Evolutionary conservation across 2,113 vertebrate species (phyloP), one percentile per base, ranked within the genome.

Genomic region (Galeopterus variegatus): DNA sequence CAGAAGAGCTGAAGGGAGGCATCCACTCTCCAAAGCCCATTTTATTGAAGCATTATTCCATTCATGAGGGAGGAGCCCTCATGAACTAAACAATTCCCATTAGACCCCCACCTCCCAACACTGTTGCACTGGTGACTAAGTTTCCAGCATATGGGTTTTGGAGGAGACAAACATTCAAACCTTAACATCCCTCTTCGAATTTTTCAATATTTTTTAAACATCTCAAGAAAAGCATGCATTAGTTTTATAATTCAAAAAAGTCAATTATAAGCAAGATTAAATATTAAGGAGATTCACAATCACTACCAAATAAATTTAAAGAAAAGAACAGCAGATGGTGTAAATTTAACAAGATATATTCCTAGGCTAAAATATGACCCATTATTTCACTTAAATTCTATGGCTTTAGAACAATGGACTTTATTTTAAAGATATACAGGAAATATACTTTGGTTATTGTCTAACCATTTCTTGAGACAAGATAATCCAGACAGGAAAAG

Each of bases 211-310:
- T 79, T 84, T 90, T 6, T 75, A 58, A 92, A 80, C 12, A 33
- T 88, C 15, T 95, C 56, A 70, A 90, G 48, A 77, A 75, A 81
- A 82, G 12, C 10, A 65, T 82, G 8, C 14, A 67, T 72, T 92
- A 36, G 14, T 82, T 77, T 72, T 64, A 8, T 41, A 77, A 87
- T 72, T 23, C 26, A 82, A 26, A 70, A 73, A 81, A 69, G 8
- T 76, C 17, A 85, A 67, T 90, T 87, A 83, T 1, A 60, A 89
- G 8, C 11, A 88, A 95, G 14, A 45, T 58, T 85, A 48, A 65
- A 88, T 87, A 88, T 50, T 36, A 85, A 93, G 24, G 18, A 77
- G 23, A 91, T 77, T 83, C 23, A 76, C 10, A 90, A 84, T 72
- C 28, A n/a, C 4, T 94, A 67, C 36, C 64, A 88, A 93, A 92